phyloP scores from a whole-genome alignment of 2,797 vertebrate species.

The Rhadinocentrus ornatus region DNA sequence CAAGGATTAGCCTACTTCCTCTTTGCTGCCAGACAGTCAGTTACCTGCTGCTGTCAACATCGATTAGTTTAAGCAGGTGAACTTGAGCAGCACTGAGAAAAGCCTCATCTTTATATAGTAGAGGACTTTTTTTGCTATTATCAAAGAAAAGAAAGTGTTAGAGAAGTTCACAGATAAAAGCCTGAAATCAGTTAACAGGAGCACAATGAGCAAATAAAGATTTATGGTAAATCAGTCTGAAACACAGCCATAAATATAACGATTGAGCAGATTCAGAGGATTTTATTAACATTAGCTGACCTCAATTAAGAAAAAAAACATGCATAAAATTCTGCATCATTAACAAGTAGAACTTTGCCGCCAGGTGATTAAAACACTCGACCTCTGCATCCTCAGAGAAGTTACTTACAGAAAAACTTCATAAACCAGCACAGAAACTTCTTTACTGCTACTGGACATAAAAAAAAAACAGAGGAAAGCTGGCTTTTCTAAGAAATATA shows the following conservation, averaged over 20 bases:
- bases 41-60: slow-evolving; percentile 65
- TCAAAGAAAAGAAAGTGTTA: background rate
- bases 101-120: slow-evolving; percentile 50
- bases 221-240: background rate
- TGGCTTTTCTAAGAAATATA: background rate
- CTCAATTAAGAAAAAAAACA: background rate
- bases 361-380: background rate
- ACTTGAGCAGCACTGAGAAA: slow-evolving; percentile 52
- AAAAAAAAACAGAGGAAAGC: background rate
- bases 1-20: slow-evolving; percentile 70
- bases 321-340: background rate
- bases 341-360: background rate
- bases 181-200: background rate
- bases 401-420: no score
- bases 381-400: background rate
- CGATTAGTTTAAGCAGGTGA: slow-evolving; percentile 70
- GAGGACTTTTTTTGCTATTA: background rate
- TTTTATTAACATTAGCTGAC: background rate
- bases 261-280: background rate
- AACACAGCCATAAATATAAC: background rate
- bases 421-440: no score
- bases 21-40: slow-evolving; percentile 47
- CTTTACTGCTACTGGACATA: background rate
- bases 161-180: background rate
- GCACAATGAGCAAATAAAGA: background rate